A percentile compares a stretch with the other conserved stretches of the same genome.
These are phyloP conservation scores for Oreamnos americanus DNA, from an alignment of 2,113 vertebrate species.

Conservation along the genomic window DNA sequence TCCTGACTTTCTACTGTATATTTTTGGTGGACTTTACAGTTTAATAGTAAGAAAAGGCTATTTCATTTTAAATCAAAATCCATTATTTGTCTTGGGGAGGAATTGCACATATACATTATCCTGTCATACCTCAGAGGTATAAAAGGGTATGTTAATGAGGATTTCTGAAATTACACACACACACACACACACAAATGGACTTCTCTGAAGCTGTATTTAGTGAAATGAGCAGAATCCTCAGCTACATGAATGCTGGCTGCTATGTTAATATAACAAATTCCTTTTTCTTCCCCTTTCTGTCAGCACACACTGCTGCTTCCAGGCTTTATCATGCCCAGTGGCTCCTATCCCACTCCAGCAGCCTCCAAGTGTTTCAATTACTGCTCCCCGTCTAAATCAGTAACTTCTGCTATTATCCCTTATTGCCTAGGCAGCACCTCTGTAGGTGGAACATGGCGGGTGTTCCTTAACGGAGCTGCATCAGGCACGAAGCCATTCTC, in stretches of 20 bases:
- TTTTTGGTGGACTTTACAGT: neutral
- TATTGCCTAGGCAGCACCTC: neutral
- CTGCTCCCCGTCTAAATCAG: neutral
- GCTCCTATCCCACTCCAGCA: neutral
- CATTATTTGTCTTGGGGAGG: neutral
- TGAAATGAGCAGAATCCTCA: constrained; percentile 4
- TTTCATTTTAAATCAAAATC: neutral
- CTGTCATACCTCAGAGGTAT: neutral
- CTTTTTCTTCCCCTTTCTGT: neutral
- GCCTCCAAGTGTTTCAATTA: neutral
- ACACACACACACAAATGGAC: neutral
- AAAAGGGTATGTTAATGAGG: constrained; percentile 38
- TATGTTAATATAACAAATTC: neutral
- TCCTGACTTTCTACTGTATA: neutral
- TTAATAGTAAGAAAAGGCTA: constrained; percentile 3
- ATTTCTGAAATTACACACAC: constrained; percentile 59
- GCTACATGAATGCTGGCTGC: neutral
- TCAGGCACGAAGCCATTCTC: neutral
- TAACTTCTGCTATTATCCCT: neutral
- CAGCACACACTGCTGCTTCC: neutral
- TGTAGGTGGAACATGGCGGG: neutral
- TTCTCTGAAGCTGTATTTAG: constrained; percentile 23
- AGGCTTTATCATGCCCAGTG: neutral
- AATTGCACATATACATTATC: neutral
- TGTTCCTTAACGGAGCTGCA: neutral